A percentile compares a stretch with the other conserved stretches of the same genome.
Conservation (phyloP, 2,888 invertebrate species). For the Mythimna ferrago region DNA sequence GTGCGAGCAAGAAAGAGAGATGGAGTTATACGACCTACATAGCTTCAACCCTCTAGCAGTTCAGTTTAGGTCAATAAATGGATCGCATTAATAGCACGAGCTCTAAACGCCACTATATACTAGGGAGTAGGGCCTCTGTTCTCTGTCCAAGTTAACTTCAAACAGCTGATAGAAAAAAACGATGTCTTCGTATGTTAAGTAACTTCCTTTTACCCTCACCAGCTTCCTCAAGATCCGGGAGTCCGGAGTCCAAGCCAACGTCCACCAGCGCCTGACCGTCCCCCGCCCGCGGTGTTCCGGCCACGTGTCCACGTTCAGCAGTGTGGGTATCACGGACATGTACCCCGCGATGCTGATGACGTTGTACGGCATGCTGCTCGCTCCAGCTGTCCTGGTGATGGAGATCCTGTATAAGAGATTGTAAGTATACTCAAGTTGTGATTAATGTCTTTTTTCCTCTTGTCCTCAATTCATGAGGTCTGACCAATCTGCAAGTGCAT, state of each 20-base stretch:
- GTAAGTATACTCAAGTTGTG: slow-evolving; percentile 69
- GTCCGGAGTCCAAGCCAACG: slow-evolving; percentile 86
- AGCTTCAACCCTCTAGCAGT: no score
- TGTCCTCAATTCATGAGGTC: no score
- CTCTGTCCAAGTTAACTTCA: no score
- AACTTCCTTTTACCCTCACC: not conserved
- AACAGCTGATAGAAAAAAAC: no score
- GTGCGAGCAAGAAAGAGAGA: no score
- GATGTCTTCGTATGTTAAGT: not conserved
- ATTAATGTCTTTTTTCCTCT: not conserved
- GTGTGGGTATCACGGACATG: slow-evolving; percentile 91
- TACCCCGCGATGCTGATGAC: slow-evolving; percentile 89
- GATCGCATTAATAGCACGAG: no score
- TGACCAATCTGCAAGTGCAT: no score
- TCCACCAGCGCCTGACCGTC: slow-evolving; percentile 91
- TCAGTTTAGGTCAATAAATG: no score
- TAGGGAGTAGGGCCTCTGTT: no score
- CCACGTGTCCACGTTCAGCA: slow-evolving; percentile 90
- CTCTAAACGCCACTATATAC: no score
- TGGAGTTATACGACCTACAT: no score
- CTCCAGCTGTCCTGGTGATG: slow-evolving; percentile 80
- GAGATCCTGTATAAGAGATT: slow-evolving; percentile 80
- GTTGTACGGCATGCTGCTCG: slow-evolving; percentile 83
- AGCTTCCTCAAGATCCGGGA: slow-evolving; percentile 87
- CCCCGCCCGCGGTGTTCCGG: slow-evolving; percentile 91